Evolutionary conservation across 1,140 invertebrate species (phyloP), one percentile per base, ranked within the genome.

Genomic region (Geopemphigus sp.): DNA sequence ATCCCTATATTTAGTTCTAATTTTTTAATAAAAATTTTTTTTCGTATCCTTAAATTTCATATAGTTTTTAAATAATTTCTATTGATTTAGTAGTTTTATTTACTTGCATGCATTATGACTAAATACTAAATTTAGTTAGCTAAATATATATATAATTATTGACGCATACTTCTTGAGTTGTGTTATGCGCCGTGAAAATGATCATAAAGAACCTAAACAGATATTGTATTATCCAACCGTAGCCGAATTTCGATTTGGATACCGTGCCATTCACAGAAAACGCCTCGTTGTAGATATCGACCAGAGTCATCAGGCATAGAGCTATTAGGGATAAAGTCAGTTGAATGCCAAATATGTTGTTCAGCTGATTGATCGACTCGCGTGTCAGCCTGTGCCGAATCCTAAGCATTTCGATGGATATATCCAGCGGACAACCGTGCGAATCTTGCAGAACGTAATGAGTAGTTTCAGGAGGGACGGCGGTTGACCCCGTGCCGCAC

Each of bases 271-370:
- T 15, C 54, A 17, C 15, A 12, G 24, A 54, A 24, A 76, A 76
- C 1, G 53, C 32, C 39, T 76, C 73, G 73, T 76, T 76, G 32
- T 76, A 76, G n/a, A 76, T 45, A n/a, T 76, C 54, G 8, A 76
- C 59, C 54, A 76, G 32, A 3, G 22, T 76, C 73, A 59, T 76
- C 14, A 76, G n/a, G 54, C 56, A 39, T n/a, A 76, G 54, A 3
- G 32, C 39, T 19, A 56, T 39, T n/a, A 76, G 54, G 0, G 73
- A 76, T 19, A 76, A 32, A 12, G 53, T 12, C n/a, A 76, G 54
- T 24, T 76, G 73, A 5, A 14, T 12, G 8, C 54, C 56, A 32
- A 76, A 76, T 15, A 76, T 39, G n/a, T 26, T 76, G 22, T 76
- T 76, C 6, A 76, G 32, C 45, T 76, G 29, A 19, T 59, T 12